Base-by-base conservation (phyloP, 2,113 vertebrate species). In the Amphiprion ocellaris region DNA sequence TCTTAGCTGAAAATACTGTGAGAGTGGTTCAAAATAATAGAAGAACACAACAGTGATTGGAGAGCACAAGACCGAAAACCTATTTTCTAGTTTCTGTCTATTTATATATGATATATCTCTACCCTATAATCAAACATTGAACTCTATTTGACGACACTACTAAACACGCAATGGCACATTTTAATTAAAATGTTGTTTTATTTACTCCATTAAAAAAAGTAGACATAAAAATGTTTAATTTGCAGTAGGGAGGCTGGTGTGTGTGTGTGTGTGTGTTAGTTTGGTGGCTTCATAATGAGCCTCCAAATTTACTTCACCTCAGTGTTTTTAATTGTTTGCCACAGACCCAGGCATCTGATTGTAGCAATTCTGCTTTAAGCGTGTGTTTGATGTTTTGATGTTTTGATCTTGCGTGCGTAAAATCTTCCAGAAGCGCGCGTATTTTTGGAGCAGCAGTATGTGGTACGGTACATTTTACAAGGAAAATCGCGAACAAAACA, bases 361-460 rank as follows among this genome's bases (percentile, higher is more conserved):
- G 47, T 49, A 2, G 46, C 14, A 47, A 10, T 24, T 54, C 5
- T 53, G 10, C 16, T 26, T 16, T 8, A 49, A 63, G 24, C 2
- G 11, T 61, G 26, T 2, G 2, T 33, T 46, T 14, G 23, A 53
- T 37, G 2, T 52, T 33, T 46, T 14, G 23, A 53, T 37, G 2
- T 52, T 19, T 19, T 30, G 1, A 6, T 59, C 24, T 21, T 19
- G 3, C 28, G 17, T 77, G 81, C 56, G 73, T 81, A 81, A 88
- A 88, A 72, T 12, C 71, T 23, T 53, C 33, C 28, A 14, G 33
- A 2, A 26, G 26, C 46, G 41, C 56, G 50, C 69, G 33, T 46
- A 14, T 16, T 60, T 59, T 4, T 1, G 1, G 4, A 23, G 7
- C 56, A 19, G 8, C 16, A 19, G 10, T 9, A 28, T n/a, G 44